Evolutionary conservation across 1,140 invertebrate genomes (phyloP), one percentile per base, ranked within the genome.

Genomic region (Drosophila oshimai): DNA sequence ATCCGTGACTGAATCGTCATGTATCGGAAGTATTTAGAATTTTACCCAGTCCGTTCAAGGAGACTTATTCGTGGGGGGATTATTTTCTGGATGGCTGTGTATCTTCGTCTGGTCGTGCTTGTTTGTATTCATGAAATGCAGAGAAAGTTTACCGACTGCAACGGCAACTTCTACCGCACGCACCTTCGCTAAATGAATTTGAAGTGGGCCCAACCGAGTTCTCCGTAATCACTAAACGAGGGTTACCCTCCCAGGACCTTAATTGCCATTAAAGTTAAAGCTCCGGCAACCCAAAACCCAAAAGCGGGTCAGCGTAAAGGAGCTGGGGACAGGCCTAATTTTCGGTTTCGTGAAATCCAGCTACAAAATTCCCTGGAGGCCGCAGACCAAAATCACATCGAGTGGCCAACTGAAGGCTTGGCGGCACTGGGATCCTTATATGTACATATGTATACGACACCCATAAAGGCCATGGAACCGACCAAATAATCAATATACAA

Each of bases 121-220:
- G 58, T 64, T 64, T 49, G 57, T 64, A 64, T 64, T 64, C 61
- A 64, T 39, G 57, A 39, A 64, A 64, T 64, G 42, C 57, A 49
- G 42, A 31, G 18, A 62, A 51, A 62, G 36, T 62, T 58, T 34
- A 26, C 53, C 58, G 26, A 55, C 20, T 62, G 58, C 58, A 62
- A 13, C 54, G 46, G 54, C 24, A 62, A 34, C 53, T 62, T 44
- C 36, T 58, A 36, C 13, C 18, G 24, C 58, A 62, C 58, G 58
- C 58, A 62, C 58, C 53, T 62, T 34, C 4, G 58, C 36, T 62
- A 62, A 49, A 41, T 64, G 42, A 64, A 64, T 64, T 46, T 31
- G 58, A 64, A 49, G 57, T 64, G 58, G 61, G 41, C 24, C 26
- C 18, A 13, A 58, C 26, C 18, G 15, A 58, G 18, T 58, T 37